These are phyloP conservation scores for Arrhamphus sclerolepis DNA, from an alignment of 2,797 vertebrate genomes.

Conservation along the genomic window DNA sequence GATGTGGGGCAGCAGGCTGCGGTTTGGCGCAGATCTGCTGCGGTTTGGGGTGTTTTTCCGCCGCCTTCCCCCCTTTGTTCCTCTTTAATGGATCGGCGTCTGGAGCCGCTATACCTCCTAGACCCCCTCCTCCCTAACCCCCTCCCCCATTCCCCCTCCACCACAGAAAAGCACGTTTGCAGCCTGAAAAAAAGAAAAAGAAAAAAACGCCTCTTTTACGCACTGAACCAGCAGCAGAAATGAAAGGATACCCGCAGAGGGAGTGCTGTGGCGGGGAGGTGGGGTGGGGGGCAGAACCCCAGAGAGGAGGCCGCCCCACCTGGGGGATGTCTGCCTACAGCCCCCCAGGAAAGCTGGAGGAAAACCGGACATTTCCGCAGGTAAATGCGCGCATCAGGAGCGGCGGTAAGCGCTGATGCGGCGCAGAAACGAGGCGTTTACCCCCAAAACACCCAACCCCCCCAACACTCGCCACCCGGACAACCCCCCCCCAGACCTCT, in stretches of 20 bases:
- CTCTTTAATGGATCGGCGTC: slow-evolving; percentile 72
- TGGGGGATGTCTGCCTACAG: slow-evolving; percentile 23
- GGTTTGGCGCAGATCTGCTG: too few relatives aligned
- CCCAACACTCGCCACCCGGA: not conserved
- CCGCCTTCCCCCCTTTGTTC: slow-evolving; percentile 64
- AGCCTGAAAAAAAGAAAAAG: not conserved
- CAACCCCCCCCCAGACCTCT: slow-evolving; percentile 19
- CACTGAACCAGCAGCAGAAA: too few relatives aligned
- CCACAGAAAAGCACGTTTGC: slow-evolving; percentile 26
- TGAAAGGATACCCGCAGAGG: too few relatives aligned
- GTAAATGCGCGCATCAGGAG: not conserved
- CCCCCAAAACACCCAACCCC: slow-evolving; percentile 49
- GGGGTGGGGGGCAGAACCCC: too few relatives aligned
- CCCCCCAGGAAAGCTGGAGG: not conserved
- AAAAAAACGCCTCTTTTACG: too few relatives aligned
- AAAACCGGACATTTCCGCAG: slow-evolving; percentile 9
- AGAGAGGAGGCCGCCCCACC: not conserved
- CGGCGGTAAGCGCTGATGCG: slow-evolving; percentile 47
- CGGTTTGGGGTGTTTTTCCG: slow-evolving; percentile 20
- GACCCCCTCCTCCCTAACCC: slow-evolving; percentile 17
- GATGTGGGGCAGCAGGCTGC: too few relatives aligned
- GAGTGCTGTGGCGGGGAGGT: too few relatives aligned
- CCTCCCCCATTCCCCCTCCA: slow-evolving; percentile 5
- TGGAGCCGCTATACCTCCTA: slow-evolving; percentile 54
- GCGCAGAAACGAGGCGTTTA: slow-evolving; percentile 58